Evolutionary conservation across 2,113 vertebrate genomes (phyloP).

Genomic region (Trogon surrucura): DNA sequence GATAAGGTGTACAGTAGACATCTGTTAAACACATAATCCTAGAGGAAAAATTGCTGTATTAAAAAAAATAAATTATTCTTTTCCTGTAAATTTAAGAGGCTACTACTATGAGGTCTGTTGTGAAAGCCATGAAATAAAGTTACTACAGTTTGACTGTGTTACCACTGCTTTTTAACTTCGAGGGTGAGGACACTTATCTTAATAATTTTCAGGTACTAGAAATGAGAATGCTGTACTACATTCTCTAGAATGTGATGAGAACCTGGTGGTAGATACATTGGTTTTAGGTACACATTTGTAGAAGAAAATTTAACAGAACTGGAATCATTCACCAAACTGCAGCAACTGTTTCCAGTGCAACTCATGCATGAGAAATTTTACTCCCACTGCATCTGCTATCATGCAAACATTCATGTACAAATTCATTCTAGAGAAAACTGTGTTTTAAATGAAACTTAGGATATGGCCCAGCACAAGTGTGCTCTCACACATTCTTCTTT

Average conservation of each 20-base stretch:
- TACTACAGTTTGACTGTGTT: neutral
- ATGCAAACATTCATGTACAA: neutral
- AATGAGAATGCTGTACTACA: neutral
- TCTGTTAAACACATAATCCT: conserved; percentile 44
- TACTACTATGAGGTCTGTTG: neutral
- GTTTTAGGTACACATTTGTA: neutral
- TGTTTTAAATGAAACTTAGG: neutral
- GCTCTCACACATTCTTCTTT: neutral
- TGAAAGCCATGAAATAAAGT: neutral
- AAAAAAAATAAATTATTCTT: neutral
- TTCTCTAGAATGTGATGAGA: neutral
- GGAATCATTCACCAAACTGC: neutral
- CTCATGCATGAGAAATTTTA: neutral
- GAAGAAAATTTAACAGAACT: neutral
- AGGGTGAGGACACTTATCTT: neutral
- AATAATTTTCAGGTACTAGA: neutral
- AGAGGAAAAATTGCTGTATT: conserved; percentile 34
- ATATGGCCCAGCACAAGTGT: neutral
- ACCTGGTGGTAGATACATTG: fast-evolving
- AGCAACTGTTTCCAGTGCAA: neutral
- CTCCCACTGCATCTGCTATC: neutral
- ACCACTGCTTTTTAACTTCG: neutral
- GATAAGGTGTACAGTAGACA: neutral
- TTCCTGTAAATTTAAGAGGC: neutral
- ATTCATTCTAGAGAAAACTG: neutral